Percentiles rank a stretch among this genome's conserved stretches.
Conservation (phyloP, 2,888 invertebrate species). For the Marasmarcha lunaedactyla region DNA sequence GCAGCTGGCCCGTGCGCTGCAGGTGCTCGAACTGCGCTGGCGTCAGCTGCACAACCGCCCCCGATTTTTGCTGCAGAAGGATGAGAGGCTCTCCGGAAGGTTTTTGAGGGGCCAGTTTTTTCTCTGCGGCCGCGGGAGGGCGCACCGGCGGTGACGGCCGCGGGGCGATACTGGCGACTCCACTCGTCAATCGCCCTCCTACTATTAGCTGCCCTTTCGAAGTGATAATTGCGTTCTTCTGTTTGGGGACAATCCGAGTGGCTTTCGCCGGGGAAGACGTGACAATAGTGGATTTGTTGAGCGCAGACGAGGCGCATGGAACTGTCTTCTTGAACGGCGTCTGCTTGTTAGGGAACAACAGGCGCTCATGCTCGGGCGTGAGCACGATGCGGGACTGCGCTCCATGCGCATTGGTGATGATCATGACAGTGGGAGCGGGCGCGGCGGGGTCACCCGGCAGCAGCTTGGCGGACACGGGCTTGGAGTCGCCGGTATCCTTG, state of each 20-base stretch:
- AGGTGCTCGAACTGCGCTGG: slow-evolving; percentile 63
- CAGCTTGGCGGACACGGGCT: slow-evolving; percentile 40
- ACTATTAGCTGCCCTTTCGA: slow-evolving; percentile 69
- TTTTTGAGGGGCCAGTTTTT: slow-evolving; percentile 46
- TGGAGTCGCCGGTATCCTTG: slow-evolving; percentile 20
- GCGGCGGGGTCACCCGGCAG: slow-evolving; percentile 38
- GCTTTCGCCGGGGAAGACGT: slow-evolving; percentile 28
- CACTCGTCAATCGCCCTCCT: slow-evolving; percentile 52
- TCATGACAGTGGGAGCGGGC: slow-evolving; percentile 72
- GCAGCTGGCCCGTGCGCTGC: slow-evolving; percentile 50
- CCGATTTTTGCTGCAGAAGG: slow-evolving; percentile 59
- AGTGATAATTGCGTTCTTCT: slow-evolving; percentile 65
- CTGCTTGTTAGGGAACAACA: slow-evolving; percentile 64
- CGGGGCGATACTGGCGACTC: slow-evolving; percentile 57
- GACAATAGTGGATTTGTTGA: slow-evolving; percentile 19
- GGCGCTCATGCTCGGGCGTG: slow-evolving; percentile 72
- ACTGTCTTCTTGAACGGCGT: slow-evolving; percentile 48
- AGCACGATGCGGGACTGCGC: slow-evolving; percentile 71
- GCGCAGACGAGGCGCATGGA: slow-evolving; percentile 27
- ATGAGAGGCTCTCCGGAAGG: slow-evolving; percentile 47
- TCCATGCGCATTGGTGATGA: slow-evolving; percentile 73
- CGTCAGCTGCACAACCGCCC: slow-evolving; percentile 57
- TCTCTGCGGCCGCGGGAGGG: slow-evolving; percentile 40
- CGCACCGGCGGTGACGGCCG: slow-evolving; percentile 36
- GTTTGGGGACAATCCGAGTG: slow-evolving; percentile 48